phyloP scores from a whole-genome alignment of 2,797 vertebrate genomes.

The Sciurus carolinensis region DNA sequence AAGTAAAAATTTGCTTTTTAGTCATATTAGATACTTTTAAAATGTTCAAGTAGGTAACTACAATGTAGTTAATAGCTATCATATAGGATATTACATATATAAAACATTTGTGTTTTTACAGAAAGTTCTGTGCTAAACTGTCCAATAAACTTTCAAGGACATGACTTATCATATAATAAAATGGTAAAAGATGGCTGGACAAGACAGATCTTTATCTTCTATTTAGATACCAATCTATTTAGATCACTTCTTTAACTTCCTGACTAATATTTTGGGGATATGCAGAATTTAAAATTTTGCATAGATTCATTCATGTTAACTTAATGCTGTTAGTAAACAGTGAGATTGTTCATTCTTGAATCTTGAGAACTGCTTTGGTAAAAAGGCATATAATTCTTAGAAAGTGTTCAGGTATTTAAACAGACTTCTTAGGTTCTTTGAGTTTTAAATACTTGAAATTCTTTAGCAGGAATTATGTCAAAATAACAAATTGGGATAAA shows the following conservation, averaged over 20 bases:
- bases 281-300: conserved; percentile 64
- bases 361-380: conserved; percentile 64
- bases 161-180: conserved; percentile 6
- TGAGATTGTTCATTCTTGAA: conserved; percentile 73
- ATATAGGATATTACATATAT: not conserved
- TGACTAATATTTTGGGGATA: conserved; percentile 60
- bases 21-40: conserved; percentile 17
- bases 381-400: conserved; percentile 68
- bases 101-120: not conserved
- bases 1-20: conserved; percentile 35
- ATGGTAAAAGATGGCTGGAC: not conserved
- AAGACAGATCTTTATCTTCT: not conserved
- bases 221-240: conserved; percentile 25
- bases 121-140: not conserved
- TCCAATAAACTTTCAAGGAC: not conserved
- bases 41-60: not conserved
- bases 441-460: conserved; percentile 77
- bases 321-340: conserved; percentile 66
- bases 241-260: conserved; percentile 57
- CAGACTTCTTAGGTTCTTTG: conserved; percentile 39
- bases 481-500: conserved; percentile 48
- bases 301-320: conserved; percentile 65
- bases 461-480: conserved; percentile 69
- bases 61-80: not conserved
- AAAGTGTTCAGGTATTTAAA: conserved; percentile 76